Evolutionary conservation across 2,113 vertebrate genomes (phyloP).

Genomic region (Vidua chalybeata): DNA sequence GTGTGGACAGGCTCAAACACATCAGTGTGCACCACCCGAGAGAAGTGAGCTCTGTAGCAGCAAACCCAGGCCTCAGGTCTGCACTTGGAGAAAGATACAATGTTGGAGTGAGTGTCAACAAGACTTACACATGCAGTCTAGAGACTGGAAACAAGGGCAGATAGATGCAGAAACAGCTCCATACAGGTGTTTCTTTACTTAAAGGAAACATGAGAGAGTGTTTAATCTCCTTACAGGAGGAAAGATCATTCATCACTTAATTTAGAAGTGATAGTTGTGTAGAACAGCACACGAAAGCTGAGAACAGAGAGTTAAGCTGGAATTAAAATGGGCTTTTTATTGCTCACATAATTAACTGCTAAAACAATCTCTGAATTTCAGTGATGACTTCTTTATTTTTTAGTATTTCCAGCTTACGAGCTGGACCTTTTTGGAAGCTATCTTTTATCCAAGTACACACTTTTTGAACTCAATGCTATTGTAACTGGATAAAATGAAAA

Average conservation of each 20-base stretch:
- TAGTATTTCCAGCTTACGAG: neutral
- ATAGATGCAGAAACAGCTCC: neutral
- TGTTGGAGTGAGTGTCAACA: neutral
- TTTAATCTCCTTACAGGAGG: neutral
- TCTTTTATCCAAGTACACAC: neutral
- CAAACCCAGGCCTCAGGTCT: neutral
- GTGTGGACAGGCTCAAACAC: neutral
- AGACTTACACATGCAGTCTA: neutral
- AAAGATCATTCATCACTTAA: neutral
- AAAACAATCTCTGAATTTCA: neutral
- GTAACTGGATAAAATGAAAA: neutral
- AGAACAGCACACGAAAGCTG: neutral
- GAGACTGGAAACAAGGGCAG: neutral
- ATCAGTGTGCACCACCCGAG: neutral
- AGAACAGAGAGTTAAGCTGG: neutral
- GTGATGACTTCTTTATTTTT: neutral
- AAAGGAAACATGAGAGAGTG: neutral
- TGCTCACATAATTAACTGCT: neutral
- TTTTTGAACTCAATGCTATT: neutral
- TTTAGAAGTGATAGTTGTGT: neutral
- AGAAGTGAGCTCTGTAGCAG: neutral
- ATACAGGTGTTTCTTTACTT: neutral
- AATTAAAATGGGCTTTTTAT: neutral
- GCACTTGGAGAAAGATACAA: fast-evolving
- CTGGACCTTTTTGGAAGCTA: neutral